phyloP scores from a whole-genome alignment of 2,888 invertebrate species.

The Dasysyrphus tricinctus region DNA sequence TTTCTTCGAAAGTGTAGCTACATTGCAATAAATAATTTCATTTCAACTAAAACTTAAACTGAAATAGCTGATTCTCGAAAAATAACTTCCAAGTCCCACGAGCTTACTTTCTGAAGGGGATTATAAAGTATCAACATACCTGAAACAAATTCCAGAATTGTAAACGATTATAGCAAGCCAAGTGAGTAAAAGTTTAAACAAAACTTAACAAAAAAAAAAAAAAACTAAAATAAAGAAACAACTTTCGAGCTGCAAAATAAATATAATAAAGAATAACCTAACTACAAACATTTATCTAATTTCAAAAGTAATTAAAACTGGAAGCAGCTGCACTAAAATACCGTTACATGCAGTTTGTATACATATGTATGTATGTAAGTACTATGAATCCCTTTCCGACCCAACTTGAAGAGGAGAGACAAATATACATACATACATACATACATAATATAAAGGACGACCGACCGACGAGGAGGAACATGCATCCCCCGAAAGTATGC shows the following conservation, averaged over 20 bases:
- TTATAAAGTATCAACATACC: constrained; percentile 38
- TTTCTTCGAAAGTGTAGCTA: background rate
- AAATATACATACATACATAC: background rate
- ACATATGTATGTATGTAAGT: background rate
- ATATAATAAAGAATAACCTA: constrained; percentile 67
- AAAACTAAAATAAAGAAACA: constrained; percentile 27
- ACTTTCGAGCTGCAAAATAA: constrained; percentile 59
- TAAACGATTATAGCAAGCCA: constrained; percentile 48
- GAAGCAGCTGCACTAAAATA: constrained; percentile 71
- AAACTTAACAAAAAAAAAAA: constrained; percentile 19
- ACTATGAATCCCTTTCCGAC: background rate
- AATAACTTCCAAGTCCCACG: constrained; percentile 31
- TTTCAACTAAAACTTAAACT: constrained; percentile 38
- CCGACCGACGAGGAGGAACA: constrained; percentile 1
- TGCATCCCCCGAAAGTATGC: constrained; percentile 44
- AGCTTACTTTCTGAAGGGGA: background rate
- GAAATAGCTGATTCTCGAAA: constrained; percentile 45
- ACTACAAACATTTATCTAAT: constrained; percentile 75
- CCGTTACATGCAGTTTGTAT: constrained; percentile 41
- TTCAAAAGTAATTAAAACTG: constrained; percentile 75
- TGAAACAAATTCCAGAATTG: constrained; percentile 55
- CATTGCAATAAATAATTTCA: constrained; percentile 48
- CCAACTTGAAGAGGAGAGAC: background rate
- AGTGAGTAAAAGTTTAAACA: constrained; percentile 34
- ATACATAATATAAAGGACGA: constrained; percentile 6